These are phyloP conservation scores for Anthophora plumipes DNA, from an alignment of 2,888 invertebrate genomes.

Conservation along the genomic window DNA sequence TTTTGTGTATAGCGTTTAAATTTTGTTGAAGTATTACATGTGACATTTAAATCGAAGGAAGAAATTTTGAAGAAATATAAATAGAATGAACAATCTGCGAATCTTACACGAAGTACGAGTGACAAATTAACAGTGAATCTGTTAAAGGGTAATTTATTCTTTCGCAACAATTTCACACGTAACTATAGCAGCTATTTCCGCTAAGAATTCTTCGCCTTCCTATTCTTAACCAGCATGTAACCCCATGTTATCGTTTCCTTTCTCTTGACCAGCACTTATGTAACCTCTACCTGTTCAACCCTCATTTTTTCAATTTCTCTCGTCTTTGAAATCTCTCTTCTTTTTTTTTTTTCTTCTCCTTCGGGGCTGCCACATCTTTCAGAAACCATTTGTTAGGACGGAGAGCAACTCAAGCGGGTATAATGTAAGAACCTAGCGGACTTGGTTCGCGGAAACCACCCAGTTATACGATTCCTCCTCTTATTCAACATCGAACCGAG, in stretches of 20 bases:
- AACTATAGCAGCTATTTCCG: not conserved
- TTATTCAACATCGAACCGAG: slow-evolving; percentile 52
- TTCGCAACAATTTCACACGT: not conserved
- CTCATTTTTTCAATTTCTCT: slow-evolving; percentile 75
- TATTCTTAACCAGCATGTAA: slow-evolving; percentile 4
- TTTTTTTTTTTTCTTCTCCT: slow-evolving; percentile 55
- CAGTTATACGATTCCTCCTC: slow-evolving; percentile 68
- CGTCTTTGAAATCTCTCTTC: slow-evolving; percentile 66
- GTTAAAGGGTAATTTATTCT: not conserved
- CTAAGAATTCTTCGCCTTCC: not conserved
- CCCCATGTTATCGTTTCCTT: slow-evolving; percentile 33
- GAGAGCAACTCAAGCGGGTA: slow-evolving; percentile 72
- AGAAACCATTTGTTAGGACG: slow-evolving; percentile 76
- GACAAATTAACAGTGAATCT: not conserved
- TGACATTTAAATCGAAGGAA: too few relatives aligned
- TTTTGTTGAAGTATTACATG: too few relatives aligned
- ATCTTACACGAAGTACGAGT: not conserved
- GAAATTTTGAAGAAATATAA: too few relatives aligned
- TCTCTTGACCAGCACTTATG: slow-evolving; percentile 53
- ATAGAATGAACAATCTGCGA: too few relatives aligned
- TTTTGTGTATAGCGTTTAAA: too few relatives aligned
- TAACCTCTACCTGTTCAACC: slow-evolving; percentile 77
- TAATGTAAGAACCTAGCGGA: slow-evolving; percentile 65
- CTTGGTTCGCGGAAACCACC: slow-evolving; percentile 61
- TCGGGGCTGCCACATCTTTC: slow-evolving; percentile 75